Evolutionary conservation across 2,888 invertebrate genomes (phyloP).

Genomic region (Lucinisca nassula): DNA sequence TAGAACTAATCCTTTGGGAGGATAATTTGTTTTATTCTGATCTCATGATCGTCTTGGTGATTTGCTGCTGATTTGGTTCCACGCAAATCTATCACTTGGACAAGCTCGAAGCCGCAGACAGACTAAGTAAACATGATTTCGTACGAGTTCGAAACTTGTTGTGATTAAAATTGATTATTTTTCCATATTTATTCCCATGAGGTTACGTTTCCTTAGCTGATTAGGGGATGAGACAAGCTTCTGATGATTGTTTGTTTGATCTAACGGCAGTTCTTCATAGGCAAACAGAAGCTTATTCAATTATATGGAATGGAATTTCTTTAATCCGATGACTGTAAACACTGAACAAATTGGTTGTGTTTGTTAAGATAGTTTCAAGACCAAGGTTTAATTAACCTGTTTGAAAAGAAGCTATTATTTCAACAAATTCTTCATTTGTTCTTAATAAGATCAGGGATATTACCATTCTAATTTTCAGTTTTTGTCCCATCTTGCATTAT

Average conservation of each 20-base stretch:
- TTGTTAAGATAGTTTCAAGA: slow-evolving; percentile 74
- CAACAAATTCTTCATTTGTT: not conserved
- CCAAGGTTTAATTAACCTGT: slow-evolving; percentile 76
- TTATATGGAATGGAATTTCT: slow-evolving; percentile 82
- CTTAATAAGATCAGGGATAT: not conserved
- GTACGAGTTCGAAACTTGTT: slow-evolving; percentile 77
- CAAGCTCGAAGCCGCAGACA: slow-evolving; percentile 50
- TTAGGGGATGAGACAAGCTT: slow-evolving; percentile 76
- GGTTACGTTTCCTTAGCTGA: slow-evolving; percentile 75
- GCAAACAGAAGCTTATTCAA: slow-evolving; percentile 81
- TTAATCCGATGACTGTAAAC: slow-evolving; percentile 78
- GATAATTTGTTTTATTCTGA: slow-evolving; percentile 68
- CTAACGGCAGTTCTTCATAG: slow-evolving; percentile 71
- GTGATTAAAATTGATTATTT: slow-evolving; percentile 84
- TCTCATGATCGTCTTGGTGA: slow-evolving; percentile 56
- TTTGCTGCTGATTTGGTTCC: slow-evolving; percentile 61
- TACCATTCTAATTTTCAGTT: not conserved
- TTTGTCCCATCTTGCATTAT: not conserved
- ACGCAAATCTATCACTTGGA: slow-evolving; percentile 68
- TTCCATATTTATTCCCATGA: slow-evolving; percentile 72
- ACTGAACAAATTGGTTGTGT: slow-evolving; percentile 75
- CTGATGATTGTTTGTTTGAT: slow-evolving; percentile 76
- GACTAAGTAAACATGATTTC: slow-evolving; percentile 79
- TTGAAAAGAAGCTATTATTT: slow-evolving; percentile 11
- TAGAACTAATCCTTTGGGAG: slow-evolving; percentile 46